phyloP scores from a whole-genome alignment of 37 sponge, comb jelly and placozoan species.

The Crambe crambe region DNA sequence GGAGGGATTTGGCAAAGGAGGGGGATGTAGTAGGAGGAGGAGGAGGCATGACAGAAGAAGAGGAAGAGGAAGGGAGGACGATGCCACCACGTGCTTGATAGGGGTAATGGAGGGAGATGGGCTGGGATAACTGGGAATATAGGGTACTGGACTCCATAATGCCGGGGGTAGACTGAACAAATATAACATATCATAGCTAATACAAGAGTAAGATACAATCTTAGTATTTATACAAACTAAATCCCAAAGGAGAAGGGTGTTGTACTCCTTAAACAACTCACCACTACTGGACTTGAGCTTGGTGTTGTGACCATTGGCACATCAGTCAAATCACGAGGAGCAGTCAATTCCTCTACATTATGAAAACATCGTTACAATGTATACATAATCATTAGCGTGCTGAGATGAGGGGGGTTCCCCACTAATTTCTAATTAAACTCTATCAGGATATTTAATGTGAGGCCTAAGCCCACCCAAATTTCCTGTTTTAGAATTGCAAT shows the following conservation, averaged over 20 bases:
- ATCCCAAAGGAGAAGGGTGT: not conserved
- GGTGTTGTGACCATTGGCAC: conserved; percentile 75
- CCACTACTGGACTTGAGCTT: conserved; percentile 25
- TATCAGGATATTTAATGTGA: no score
- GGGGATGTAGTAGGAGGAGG: conserved; percentile 1
- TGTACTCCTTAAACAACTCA: not conserved
- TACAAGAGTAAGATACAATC: not conserved
- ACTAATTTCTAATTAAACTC: no score
- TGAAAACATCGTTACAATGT: not conserved
- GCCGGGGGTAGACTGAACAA: not conserved
- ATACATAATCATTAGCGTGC: no score
- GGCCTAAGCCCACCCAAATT: no score
- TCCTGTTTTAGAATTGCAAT: no score
- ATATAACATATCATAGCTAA: not conserved
- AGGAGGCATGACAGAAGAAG: not conserved
- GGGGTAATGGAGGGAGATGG: not conserved
- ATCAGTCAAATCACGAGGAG: conserved; percentile 72
- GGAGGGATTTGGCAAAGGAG: conserved; percentile 35
- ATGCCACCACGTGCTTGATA: not conserved
- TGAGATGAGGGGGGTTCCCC: no score
- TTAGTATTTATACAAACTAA: not conserved
- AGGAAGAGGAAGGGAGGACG: not conserved
- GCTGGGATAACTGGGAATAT: not conserved
- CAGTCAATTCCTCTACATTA: conserved; percentile 62
- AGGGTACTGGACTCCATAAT: not conserved